These are phyloP conservation scores for Sebastes schlegelii DNA, from an alignment of 2,113 vertebrate genomes.

Conservation along the genomic window DNA sequence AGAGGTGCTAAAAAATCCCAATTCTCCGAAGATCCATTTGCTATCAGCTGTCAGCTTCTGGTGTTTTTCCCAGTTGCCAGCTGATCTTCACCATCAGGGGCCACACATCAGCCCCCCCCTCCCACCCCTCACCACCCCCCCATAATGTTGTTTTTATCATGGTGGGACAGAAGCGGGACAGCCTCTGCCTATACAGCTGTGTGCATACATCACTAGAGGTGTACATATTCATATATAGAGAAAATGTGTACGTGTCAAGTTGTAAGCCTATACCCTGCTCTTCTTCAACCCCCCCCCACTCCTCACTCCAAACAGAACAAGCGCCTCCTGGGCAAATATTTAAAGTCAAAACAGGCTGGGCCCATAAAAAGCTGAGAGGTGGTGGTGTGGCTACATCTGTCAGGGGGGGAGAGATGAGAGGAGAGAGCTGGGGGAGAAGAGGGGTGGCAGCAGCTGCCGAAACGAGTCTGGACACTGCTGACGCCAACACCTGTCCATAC, in stretches of 20 bases:
- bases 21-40: conserved; percentile 38
- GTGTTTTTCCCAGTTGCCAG: conserved; percentile 35
- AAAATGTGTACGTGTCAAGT: conserved; percentile 23
- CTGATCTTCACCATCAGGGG: conserved; percentile 34
- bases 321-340: conserved; percentile 87
- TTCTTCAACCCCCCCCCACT: not conserved
- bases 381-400: conserved; percentile 84
- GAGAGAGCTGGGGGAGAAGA: conserved; percentile 46
- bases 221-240: conserved; percentile 33
- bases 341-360: conserved; percentile 86
- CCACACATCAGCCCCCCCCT: not conserved
- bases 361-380: conserved; percentile 83
- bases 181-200: conserved; percentile 48
- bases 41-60: conserved; percentile 33
- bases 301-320: conserved; percentile 61
- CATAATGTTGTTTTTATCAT: conserved; percentile 12
- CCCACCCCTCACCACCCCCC: no score
- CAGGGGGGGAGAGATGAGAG: conserved; percentile 56
- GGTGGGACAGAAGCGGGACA: conserved; percentile 22
- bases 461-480: conserved; percentile 83
- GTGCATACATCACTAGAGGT: not conserved
- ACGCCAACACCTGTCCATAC: conserved; percentile 85
- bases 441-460: conserved; percentile 81
- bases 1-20: conserved; percentile 15
- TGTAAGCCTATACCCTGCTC: not conserved